A percentile compares a stretch with the other conserved stretches of the same genome.
Conservation (phyloP, 2,797 vertebrate genomes). For the Adelosebastes latens region DNA sequence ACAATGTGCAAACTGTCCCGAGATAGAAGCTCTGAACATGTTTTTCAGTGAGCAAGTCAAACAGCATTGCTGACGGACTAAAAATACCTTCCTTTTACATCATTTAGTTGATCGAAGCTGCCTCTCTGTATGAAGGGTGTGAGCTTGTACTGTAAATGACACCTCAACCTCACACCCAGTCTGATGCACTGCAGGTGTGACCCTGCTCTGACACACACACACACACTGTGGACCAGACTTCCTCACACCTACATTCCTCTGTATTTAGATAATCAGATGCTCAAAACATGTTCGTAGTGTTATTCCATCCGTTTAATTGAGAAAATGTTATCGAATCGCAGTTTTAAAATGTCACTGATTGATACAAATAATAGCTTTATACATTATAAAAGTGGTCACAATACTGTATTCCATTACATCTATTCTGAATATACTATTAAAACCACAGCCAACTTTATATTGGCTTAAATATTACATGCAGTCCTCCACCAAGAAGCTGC, state of each 20-base stretch:
- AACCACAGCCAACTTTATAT: background rate
- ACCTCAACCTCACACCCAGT: slow-evolving; percentile 29
- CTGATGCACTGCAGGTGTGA: slow-evolving; percentile 3
- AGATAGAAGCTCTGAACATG: background rate
- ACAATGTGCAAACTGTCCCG: background rate
- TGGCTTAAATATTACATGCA: background rate
- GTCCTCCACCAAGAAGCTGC: background rate
- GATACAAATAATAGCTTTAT: background rate
- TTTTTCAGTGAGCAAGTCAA: slow-evolving; percentile 10
- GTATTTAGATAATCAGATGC: background rate
- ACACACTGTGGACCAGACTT: background rate
- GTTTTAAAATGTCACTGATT: background rate
- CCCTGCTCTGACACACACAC: background rate
- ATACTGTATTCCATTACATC: background rate
- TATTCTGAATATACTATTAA: background rate
- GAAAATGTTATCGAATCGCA: background rate
- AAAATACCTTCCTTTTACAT: slow-evolving; percentile 4
- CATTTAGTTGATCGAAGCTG: background rate
- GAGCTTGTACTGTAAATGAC: slow-evolving; percentile 1
- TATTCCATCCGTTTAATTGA: background rate
- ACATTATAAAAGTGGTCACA: background rate
- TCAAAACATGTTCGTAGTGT: background rate
- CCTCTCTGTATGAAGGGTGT: slow-evolving; percentile 14
- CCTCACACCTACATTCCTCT: background rate
- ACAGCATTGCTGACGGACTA: background rate